Evolutionary conservation across 2,797 vertebrate species (phyloP).

Genomic region (Acropternis orthonyx): DNA sequence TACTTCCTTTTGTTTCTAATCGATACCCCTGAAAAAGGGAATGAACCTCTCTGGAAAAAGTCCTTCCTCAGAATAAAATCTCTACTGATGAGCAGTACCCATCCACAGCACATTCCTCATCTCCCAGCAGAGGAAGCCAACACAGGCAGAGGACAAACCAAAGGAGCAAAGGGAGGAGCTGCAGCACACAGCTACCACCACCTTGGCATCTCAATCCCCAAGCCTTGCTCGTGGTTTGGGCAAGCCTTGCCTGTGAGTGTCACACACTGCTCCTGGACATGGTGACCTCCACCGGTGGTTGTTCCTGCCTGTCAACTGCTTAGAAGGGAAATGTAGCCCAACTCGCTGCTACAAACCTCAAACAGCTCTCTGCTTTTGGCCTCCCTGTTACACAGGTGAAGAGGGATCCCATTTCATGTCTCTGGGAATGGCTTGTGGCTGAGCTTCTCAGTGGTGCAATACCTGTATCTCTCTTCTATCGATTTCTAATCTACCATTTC

Average conservation of each 20-base stretch:
- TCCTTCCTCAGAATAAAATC: background rate
- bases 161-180: background rate
- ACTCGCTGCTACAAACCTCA: accelerated
- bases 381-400: background rate
- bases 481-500: background rate
- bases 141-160: background rate
- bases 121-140: background rate
- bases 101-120: background rate
- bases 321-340: background rate
- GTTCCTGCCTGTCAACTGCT: accelerated
- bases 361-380: background rate
- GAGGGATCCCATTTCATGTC: background rate
- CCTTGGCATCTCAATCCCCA: background rate
- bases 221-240: accelerated
- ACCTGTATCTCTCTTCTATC: background rate
- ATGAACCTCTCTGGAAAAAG: background rate
- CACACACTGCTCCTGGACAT: accelerated
- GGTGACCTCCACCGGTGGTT: background rate
- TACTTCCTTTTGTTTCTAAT: background rate
- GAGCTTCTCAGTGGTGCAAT: background rate
- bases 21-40: background rate
- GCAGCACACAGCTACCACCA: background rate
- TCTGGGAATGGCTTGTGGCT: background rate
- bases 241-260: accelerated
- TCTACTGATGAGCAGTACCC: background rate